Evolutionary conservation across 2,113 vertebrate species (phyloP).

Genomic region (Dicentrarchus labrax): DNA sequence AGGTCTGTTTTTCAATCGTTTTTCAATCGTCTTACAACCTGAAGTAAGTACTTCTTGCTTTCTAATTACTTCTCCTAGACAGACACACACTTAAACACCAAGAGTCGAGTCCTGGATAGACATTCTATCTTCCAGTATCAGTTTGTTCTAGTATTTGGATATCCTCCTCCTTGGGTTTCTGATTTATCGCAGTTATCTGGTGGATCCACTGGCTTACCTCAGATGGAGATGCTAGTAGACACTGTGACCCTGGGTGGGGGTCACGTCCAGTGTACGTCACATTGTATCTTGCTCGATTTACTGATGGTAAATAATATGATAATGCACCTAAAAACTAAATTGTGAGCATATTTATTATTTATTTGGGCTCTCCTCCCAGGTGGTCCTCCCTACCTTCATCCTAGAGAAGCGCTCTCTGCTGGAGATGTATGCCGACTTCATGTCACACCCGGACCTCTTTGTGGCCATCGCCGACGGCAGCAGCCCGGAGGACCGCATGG

Average conservation of each 20-base stretch:
- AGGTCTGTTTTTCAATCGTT: too few species aligned
- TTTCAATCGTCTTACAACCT: not conserved
- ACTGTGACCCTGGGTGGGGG: not conserved
- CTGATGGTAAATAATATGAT: not conserved
- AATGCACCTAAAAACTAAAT: not conserved
- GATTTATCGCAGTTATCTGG: constrained; percentile 45
- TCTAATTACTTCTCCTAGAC: constrained; percentile 36
- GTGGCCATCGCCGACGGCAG: constrained; percentile 89
- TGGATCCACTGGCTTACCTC: constrained; percentile 16
- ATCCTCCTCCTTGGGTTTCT: constrained; percentile 69
- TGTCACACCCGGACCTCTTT: constrained; percentile 97
- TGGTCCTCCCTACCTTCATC: constrained; percentile 98
- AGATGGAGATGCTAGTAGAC: constrained; percentile 25
- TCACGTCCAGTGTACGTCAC: constrained; percentile 4
- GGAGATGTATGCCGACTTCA: constrained; percentile 99
- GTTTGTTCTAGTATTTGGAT: constrained; percentile 59
- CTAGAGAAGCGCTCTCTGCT: constrained; percentile 96
- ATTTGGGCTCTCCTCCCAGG: constrained; percentile 78
- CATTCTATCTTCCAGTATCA: constrained; percentile 58
- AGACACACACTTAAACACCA: not conserved
- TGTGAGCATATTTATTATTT: not conserved
- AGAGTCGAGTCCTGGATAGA: not conserved
- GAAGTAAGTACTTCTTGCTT: constrained; percentile 25
- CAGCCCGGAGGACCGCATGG: constrained; percentile 93
- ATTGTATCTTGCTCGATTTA: not conserved